Evolutionary conservation across 2,113 vertebrate species (phyloP), one percentile per base, ranked within the genome.

Genomic region (Sinocyclocheilus anshuiensis): DNA sequence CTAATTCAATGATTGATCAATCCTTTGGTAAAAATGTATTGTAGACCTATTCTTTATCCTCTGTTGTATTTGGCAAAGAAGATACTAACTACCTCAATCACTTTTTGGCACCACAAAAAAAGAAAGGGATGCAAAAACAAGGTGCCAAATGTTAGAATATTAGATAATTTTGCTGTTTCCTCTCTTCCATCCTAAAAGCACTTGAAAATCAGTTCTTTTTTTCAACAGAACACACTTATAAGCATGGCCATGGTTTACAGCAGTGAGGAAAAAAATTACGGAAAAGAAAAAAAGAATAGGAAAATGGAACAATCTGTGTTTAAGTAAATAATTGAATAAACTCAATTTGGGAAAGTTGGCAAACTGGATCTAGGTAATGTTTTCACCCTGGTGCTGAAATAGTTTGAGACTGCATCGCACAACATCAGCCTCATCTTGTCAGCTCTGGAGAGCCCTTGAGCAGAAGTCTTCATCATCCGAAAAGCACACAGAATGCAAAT

Each of bases 371-470:
- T 89, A 84, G 87, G 95, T 96, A 95, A 94, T 95, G 92, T 90
- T 94, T 92, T 94, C 95, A 94, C 94, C 95, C 95, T 95, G 95
- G 95, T 95, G 95, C 93, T 86, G 95, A 96, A 96, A 96, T 94
- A 95, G 96, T 97, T 96, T 95, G 95, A 94, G 94, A 95, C 94
- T 94, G 90, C 93, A 92, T 96, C 95, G 94, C 95, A 93, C 95
- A 95, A 95, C 96, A 96, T 96, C 96, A 97, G 95, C 97, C 96
- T 96, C 96, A 97, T 97, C 97, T 92, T 97, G 96, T 96, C 95
- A 96, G 88, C 95, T 95, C 96, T 98, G 96, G 97, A 99, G 98
- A 96, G 98, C 98, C 97, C 98, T 99, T 98, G 98, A 99, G 98
- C 97, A 97, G 95, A 96, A 96, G 96, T 97, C 96, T 96, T 97